phyloP scores from a whole-genome alignment of 2,888 invertebrate species.

The Apotomis betuletana region DNA sequence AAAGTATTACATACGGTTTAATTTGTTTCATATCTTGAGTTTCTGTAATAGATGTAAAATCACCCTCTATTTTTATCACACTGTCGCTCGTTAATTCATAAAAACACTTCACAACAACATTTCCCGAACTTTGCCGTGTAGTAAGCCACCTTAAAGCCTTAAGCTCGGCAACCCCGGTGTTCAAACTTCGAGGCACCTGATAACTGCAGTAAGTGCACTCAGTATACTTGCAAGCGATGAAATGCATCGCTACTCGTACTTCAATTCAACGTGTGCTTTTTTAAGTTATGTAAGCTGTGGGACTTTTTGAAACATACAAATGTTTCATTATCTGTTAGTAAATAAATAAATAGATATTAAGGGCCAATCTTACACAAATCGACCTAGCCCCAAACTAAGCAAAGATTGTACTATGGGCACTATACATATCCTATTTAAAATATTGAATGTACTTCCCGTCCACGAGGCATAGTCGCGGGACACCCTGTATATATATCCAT shows the following conservation, averaged over 20 bases:
- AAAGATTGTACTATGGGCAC: too few species aligned
- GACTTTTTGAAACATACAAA: too few species aligned
- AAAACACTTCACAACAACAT: not conserved
- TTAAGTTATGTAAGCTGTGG: not conserved
- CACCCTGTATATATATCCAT: too few species aligned
- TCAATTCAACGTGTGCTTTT: conserved; percentile 6
- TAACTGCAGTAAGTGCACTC: conserved; percentile 19
- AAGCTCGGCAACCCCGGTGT: conserved; percentile 4
- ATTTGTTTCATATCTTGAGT: not conserved
- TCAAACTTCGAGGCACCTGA: conserved; percentile 4
- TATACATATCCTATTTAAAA: too few species aligned
- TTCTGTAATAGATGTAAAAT: too few species aligned
- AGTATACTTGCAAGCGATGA: conserved; percentile 19
- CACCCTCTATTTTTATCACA: not conserved
- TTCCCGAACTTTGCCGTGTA: not conserved
- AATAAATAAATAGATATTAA: too few species aligned
- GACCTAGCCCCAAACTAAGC: too few species aligned
- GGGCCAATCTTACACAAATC: too few species aligned
- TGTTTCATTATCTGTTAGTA: too few species aligned
- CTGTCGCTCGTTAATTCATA: not conserved
- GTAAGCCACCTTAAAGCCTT: conserved; percentile 14
- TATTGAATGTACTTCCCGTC: too few species aligned
- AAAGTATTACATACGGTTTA: too few species aligned
- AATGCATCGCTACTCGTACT: conserved; percentile 2
- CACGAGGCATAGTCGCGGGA: too few species aligned